Conservation (phyloP, 2,888 invertebrate species). For the Nowickia ferox region DNA sequence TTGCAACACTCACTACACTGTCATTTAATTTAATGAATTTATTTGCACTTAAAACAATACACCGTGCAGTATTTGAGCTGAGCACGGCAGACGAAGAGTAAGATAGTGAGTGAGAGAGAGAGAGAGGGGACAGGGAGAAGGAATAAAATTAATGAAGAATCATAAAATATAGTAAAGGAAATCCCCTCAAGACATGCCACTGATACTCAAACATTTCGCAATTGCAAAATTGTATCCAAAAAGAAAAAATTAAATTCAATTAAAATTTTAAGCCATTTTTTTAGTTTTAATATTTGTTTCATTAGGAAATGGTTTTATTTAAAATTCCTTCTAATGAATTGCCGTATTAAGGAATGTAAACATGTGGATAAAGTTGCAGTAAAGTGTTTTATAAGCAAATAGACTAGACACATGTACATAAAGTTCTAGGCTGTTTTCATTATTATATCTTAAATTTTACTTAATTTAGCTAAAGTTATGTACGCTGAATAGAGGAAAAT, state of each 20-base stretch:
- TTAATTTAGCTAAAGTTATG: no score
- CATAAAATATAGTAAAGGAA: slow-evolving; percentile 20
- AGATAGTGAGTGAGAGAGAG: no score
- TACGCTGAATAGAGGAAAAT: no score
- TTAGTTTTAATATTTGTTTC: slow-evolving; percentile 26
- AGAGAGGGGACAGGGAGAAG: neutral
- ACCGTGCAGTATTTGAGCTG: neutral
- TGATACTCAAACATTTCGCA: slow-evolving; percentile 7
- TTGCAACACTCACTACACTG: slow-evolving; percentile 76
- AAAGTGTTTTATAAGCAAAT: no score
- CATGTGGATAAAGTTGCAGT: no score
- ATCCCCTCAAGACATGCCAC: slow-evolving; percentile 41
- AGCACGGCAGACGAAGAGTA: neutral
- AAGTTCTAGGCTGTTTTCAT: no score
- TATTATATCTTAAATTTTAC: no score
- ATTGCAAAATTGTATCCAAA: slow-evolving; percentile 12
- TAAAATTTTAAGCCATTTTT: slow-evolving; percentile 26
- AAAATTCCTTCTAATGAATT: neutral
- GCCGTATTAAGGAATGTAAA: neutral
- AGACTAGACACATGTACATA: no score
- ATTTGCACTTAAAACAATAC: slow-evolving; percentile 69
- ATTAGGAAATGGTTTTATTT: neutral
- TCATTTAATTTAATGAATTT: slow-evolving; percentile 73
- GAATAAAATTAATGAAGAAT: slow-evolving; percentile 22
- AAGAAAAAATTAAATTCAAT: slow-evolving; percentile 14